Evolutionary conservation across 2,888 invertebrate genomes (phyloP).

Genomic region (Elgonia sp.): DNA sequence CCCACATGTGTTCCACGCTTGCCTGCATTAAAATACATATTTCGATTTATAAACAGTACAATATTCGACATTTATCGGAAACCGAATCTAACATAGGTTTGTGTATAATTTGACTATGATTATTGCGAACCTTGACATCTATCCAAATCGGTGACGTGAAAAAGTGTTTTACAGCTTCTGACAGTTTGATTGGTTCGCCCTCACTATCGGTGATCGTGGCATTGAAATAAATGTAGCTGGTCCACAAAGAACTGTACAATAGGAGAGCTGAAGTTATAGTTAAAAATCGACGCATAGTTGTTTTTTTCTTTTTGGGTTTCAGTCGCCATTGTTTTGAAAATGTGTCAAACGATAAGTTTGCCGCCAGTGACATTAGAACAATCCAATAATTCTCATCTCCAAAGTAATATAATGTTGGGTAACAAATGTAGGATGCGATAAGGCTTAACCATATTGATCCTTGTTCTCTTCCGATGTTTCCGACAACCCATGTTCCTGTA

Average conservation of each 20-base stretch:
- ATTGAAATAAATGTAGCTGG: conserved; percentile 95
- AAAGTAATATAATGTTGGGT: conserved; percentile 91
- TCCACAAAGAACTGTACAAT: conserved; percentile 92
- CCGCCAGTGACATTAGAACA: conserved; percentile 89
- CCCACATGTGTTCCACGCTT: conserved; percentile 91
- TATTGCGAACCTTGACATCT: conserved; percentile 87
- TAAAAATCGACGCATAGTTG: conserved; percentile 87
- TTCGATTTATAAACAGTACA: conserved; percentile 27
- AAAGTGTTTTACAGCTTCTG: conserved; percentile 96
- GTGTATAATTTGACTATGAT: conserved; percentile 3
- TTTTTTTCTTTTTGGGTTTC: conserved; percentile 88
- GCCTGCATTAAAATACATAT: conserved; percentile 78
- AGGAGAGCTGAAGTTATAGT: conserved; percentile 90
- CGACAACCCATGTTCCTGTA: conserved; percentile 95
- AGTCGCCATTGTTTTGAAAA: conserved; percentile 94
- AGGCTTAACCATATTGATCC: conserved; percentile 92
- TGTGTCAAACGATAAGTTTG: conserved; percentile 92
- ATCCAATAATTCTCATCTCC: conserved; percentile 92
- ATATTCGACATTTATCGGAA: conserved; percentile 21
- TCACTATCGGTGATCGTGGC: conserved; percentile 94
- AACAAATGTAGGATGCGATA: conserved; percentile 90
- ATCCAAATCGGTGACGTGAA: conserved; percentile 93
- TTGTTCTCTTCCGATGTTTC: conserved; percentile 95
- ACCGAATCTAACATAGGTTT: conserved; percentile 11
- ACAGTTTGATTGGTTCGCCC: conserved; percentile 95